These are phyloP conservation scores for Girardia tigrina DNA, from an alignment of 2,888 invertebrate species.

Conservation along the genomic window DNA sequence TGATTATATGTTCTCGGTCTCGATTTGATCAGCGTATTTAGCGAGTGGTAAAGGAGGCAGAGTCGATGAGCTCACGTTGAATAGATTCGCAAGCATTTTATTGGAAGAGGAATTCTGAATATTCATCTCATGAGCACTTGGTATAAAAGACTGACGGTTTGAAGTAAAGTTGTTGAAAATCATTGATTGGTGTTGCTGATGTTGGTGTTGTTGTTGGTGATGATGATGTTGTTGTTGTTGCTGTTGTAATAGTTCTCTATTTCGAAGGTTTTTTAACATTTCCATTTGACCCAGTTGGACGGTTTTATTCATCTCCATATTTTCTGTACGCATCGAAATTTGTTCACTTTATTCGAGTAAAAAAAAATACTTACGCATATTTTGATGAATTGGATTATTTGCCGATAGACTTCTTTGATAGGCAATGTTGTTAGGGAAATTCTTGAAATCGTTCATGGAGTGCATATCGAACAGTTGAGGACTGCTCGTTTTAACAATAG, in stretches of 20 bases:
- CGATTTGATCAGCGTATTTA: constrained; percentile 15
- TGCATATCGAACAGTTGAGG: constrained; percentile 3
- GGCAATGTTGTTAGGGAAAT: background rate
- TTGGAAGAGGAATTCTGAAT: constrained; percentile 23
- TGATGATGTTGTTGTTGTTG: no score
- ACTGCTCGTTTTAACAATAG: constrained; percentile 14
- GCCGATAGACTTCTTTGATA: constrained; percentile 14
- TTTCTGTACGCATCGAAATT: background rate
- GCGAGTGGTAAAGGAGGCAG: constrained; percentile 18
- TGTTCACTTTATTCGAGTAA: background rate
- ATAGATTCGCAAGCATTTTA: background rate
- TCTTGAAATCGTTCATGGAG: background rate
- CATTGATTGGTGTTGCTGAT: background rate
- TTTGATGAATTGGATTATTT: background rate
- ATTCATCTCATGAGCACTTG: constrained; percentile 17
- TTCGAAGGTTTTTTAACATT: constrained; percentile 4
- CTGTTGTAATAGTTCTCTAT: background rate
- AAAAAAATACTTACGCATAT: constrained; percentile 3
- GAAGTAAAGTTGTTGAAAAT: background rate
- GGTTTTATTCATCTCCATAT: background rate
- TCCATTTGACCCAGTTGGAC: background rate
- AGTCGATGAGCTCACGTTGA: constrained; percentile 10
- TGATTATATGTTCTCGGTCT: constrained; percentile 7
- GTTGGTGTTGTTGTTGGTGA: no score
- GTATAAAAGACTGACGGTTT: constrained; percentile 23